These are phyloP conservation scores for Pempheris klunzingeri DNA, from an alignment of 2,797 vertebrate species.

Conservation along the genomic window DNA sequence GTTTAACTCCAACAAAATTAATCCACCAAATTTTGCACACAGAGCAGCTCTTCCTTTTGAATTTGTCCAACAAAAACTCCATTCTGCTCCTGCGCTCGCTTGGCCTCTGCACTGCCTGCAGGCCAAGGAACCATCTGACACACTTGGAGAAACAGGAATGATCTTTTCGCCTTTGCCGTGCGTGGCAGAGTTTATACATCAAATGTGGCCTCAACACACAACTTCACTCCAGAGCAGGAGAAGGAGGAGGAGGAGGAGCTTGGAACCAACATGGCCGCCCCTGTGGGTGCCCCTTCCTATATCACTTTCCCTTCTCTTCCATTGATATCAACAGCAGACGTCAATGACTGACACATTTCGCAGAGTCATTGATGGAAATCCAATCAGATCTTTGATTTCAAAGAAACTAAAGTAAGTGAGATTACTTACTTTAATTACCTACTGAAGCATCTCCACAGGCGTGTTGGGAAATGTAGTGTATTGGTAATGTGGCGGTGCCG, in stretches of 20 bases:
- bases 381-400: constrained; percentile 74
- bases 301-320: constrained; percentile 70
- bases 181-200: constrained; percentile 18
- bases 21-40: neutral
- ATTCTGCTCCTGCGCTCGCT: neutral
- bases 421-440: constrained; percentile 67
- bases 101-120: constrained; percentile 5
- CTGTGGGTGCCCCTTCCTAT: constrained; percentile 81
- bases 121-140: constrained; percentile 32
- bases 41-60: neutral
- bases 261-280: constrained; percentile 87
- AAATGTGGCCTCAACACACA: constrained; percentile 47
- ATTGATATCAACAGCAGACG: constrained; percentile 75
- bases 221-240: constrained; percentile 58
- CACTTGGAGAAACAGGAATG: constrained; percentile 10
- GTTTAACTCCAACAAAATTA: neutral
- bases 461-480: constrained; percentile 76
- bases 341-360: constrained; percentile 80
- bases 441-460: constrained; percentile 77
- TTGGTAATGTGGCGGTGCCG: constrained; percentile 59
- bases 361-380: constrained; percentile 83
- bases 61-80: constrained; percentile 7
- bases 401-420: constrained; percentile 75
- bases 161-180: constrained; percentile 40
- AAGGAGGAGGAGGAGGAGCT: constrained; percentile 73